A percentile compares a stretch with the other conserved stretches of the same genome.
phyloP scores from a whole-genome alignment of 2,113 vertebrate genomes.

The Phalacrocorax pelagicus region DNA sequence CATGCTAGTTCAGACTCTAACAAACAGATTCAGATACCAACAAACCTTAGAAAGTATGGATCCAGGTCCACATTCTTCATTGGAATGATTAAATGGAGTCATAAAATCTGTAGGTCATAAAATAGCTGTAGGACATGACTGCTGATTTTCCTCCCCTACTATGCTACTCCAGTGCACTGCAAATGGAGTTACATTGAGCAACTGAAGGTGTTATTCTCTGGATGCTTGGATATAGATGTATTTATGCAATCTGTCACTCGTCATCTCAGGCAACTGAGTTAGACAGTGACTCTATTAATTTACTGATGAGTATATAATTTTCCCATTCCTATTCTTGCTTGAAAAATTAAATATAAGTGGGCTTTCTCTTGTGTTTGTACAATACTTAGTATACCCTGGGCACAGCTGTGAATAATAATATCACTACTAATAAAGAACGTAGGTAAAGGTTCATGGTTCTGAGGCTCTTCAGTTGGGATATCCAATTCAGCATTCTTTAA shows the following conservation, averaged over 20 bases:
- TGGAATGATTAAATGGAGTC: neutral
- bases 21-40: neutral
- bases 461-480: neutral
- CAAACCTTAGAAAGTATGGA: neutral
- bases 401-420: neutral
- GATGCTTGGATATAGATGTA: neutral
- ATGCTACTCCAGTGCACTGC: neutral
- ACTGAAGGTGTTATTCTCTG: neutral
- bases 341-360: neutral
- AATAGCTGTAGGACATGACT: neutral
- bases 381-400: neutral
- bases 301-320: neutral
- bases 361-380: neutral
- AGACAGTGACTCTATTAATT: neutral
- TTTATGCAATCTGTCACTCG: neutral
- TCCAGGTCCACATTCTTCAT: neutral
- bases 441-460: neutral
- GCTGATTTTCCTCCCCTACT: neutral
- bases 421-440: neutral
- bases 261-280: neutral
- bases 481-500: neutral
- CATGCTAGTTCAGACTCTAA: neutral
- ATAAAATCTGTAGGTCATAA: neutral
- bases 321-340: neutral
- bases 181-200: neutral